A percentile compares a stretch with the other conserved stretches of the same genome.
phyloP scores from a whole-genome alignment of 2,888 invertebrate genomes.

The Tyria jacobaeae region DNA sequence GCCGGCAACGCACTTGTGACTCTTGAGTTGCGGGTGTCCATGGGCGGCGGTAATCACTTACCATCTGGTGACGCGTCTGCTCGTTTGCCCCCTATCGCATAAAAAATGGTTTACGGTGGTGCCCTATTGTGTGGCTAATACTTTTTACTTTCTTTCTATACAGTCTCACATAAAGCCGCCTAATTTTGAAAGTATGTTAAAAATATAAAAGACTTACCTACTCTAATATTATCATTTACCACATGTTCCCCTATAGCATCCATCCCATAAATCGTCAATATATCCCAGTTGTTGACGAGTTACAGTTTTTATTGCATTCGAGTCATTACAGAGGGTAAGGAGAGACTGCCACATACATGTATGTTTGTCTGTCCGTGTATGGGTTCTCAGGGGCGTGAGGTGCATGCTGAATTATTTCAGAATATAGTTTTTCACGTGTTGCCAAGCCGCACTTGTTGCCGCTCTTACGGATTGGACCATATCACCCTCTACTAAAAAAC shows the following conservation, averaged over 20 bases:
- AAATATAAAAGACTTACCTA: too few relatives aligned
- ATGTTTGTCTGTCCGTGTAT: slow-evolving; percentile 32
- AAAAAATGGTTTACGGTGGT: too few relatives aligned
- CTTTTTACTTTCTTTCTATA: too few relatives aligned
- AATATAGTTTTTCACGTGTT: slow-evolving; percentile 5
- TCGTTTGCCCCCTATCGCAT: too few relatives aligned
- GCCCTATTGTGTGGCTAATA: too few relatives aligned
- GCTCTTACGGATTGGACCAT: background rate
- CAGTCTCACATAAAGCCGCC: too few relatives aligned
- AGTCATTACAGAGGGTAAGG: slow-evolving; percentile 55
- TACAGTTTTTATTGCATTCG: slow-evolving; percentile 72
- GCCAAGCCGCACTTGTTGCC: background rate
- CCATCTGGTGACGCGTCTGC: too few relatives aligned
- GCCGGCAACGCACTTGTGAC: too few relatives aligned
- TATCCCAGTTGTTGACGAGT: slow-evolving; percentile 65
- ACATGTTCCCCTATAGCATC: slow-evolving; percentile 25
- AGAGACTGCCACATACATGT: slow-evolving; percentile 39
- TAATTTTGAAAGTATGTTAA: too few relatives aligned
- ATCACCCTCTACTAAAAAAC: background rate
- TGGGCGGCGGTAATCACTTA: too few relatives aligned
- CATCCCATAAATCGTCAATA: slow-evolving; percentile 55
- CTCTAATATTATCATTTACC: slow-evolving; percentile 38
- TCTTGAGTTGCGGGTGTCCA: too few relatives aligned
- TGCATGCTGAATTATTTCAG: slow-evolving; percentile 42
- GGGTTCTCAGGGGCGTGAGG: slow-evolving; percentile 41